Base-by-base conservation (phyloP, 2,888 invertebrate species). In the Brachypalpus laphriformis region DNA sequence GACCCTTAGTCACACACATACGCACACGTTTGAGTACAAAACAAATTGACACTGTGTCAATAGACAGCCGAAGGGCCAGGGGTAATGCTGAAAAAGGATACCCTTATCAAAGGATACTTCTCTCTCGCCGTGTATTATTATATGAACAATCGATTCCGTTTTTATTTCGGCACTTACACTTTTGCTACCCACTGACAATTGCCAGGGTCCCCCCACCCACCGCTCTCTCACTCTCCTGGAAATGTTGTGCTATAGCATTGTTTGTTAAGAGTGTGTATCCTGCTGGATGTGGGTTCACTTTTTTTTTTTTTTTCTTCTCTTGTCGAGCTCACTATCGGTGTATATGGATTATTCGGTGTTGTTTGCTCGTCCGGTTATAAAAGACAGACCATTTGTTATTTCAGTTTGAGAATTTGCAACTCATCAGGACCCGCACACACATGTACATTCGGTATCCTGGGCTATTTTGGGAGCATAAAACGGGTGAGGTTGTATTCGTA, bases 41-140 rank as follows among this genome's bases (percentile, higher is more conserved):
- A 85, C 83, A 85, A 85, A 85, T 85, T 85, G 83, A 85, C 83
- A 80, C 75, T 70, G 70, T 80, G 83, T 85, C 80, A 85, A 85
- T 71, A 85, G 57, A 63, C 47, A 63, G 14, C 31, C 28, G 42
- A 37, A 22, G 57, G 56, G 54, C 28, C 47, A 65, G 45, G 72
- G 57, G 70, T 80, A 59, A 59, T 70, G 65, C 18, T 76, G 54
- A 63, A 82, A 82, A 82, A 65, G 82, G 76, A 76, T 85, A 76
- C 85, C 85, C 85, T 76, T 85, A 85, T 85, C 85, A 85, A 85
- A 56, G 65, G 75, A 85, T 66, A 76, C 56, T n/a, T n/a, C n/a
- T 66, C 81, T 63, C 81, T 63, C 72, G 70, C 47, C 47, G 51
- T 28, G 59, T 76, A 66, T 85, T 85, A 85, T 85, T 81, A 85